phyloP scores from a whole-genome alignment of 37 sponge, comb jelly and placozoan species.

The Aphrocallistes beatrix region DNA sequence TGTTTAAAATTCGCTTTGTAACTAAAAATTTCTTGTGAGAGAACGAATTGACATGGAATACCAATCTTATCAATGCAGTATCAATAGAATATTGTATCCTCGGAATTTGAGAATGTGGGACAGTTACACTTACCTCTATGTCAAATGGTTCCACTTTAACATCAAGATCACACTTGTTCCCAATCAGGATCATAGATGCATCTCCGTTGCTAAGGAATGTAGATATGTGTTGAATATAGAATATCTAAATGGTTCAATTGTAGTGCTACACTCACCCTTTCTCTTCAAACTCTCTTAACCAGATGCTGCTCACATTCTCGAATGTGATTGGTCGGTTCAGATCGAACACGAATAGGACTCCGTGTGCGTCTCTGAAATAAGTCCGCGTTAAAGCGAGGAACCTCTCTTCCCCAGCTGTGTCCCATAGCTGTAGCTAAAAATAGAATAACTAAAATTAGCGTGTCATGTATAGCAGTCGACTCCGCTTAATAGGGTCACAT shows the following conservation, averaged over 20 bases:
- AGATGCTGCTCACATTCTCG: not conserved
- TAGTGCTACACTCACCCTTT: not conserved
- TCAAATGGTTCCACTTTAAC: not conserved
- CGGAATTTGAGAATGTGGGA: no score
- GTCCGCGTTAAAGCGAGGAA: not conserved
- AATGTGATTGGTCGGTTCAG: not conserved
- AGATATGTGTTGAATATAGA: no score
- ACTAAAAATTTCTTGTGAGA: no score
- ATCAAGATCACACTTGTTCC: conserved; percentile 10
- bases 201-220: not conserved
- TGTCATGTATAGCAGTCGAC: no score
- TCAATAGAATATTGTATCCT: no score
- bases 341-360: conserved; percentile 8
- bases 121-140: not conserved
- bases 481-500: no score
- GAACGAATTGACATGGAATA: no score
- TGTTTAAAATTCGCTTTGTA: no score
- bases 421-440: not conserved
- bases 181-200: not conserved
- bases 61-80: no score
- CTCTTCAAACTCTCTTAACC: not conserved
- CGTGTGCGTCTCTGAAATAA: conserved; percentile 3
- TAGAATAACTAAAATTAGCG: no score
- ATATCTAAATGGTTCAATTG: not conserved
- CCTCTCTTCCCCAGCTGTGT: conserved; percentile 8